phyloP scores from a whole-genome alignment of 2,797 vertebrate species.

The Enoplosus armatus region DNA sequence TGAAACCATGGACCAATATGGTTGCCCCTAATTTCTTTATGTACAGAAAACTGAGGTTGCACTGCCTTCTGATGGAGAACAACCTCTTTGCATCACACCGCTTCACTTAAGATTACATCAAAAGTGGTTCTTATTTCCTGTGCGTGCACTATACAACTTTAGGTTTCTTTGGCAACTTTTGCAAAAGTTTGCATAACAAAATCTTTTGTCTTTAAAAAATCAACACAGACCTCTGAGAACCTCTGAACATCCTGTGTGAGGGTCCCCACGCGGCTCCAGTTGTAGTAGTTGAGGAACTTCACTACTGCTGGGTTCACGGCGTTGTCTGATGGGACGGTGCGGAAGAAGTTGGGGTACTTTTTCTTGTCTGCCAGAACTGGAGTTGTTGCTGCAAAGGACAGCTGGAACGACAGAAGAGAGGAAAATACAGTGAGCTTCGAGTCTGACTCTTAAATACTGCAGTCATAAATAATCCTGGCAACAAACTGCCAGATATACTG shows the following conservation, averaged over 20 bases:
- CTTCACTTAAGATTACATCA: background rate
- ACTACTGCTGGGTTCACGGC: constrained; percentile 98
- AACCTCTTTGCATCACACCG: background rate
- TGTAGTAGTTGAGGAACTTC: constrained; percentile 94
- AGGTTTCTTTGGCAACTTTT: background rate
- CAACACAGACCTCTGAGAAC: constrained; percentile 94
- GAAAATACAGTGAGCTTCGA: constrained; percentile 16
- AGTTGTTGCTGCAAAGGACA: constrained; percentile 98
- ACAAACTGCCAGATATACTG: constrained; percentile 21
- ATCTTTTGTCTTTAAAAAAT: background rate
- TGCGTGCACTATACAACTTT: background rate
- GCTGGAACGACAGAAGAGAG: constrained; percentile 80
- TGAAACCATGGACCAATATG: background rate
- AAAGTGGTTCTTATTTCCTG: background rate
- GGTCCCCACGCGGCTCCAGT: constrained; percentile 97
- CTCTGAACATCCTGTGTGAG: constrained; percentile 98
- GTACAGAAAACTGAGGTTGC: background rate
- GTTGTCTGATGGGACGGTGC: constrained; percentile 98
- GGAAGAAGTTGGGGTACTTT: constrained; percentile 99
- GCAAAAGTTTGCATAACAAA: background rate
- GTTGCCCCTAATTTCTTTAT: background rate
- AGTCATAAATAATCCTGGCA: background rate
- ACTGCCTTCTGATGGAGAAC: background rate
- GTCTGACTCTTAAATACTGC: background rate
- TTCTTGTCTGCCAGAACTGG: constrained; percentile 98